Base-by-base conservation (phyloP, 2,888 invertebrate genomes). In the Rhingia campestris region DNA sequence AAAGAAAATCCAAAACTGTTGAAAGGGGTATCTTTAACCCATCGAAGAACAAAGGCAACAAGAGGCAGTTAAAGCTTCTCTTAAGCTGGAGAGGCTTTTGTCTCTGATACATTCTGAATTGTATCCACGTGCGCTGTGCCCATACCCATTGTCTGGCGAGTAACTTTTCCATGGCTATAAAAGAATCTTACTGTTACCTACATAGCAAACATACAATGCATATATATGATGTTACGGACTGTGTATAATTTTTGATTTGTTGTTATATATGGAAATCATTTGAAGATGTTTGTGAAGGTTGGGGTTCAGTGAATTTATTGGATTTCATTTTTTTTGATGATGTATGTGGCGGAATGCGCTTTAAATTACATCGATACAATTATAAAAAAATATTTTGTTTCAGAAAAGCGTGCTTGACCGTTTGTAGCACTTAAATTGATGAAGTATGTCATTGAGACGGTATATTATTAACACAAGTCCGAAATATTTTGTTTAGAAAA, bases 1-100 rank as follows among this genome's bases (percentile, higher is more conserved):
- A 54, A 67, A 67, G 54, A 54, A 54, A 53, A 67, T 33, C 37
- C 67, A 67, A 54, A 53, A 67, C 47, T 30, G 22, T 22, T 22
- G 4, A 49, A 37, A 64, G 14, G 14, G n/a, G 4, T 51, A 4
- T 64, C 45, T 45, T 54, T 45, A 35, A 35, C 6, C 45, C 45
- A 54, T n/a, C 49, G 49, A n/a, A 9, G 10, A 32, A 61, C 33
- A 33, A 45, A 61, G 37, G 1, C 12, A 45, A 4, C n/a, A 59
- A 10, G 51, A 22, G 22, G 22, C 22, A 22, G 1, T 22, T 22
- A 22, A 22, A 22, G 22, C 22, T 22, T 22, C 22, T 22, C 22
- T 22, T 22, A 2, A 22, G 22, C 22, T 22, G 22, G 22, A 22
- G 22, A 22, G 22, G 22, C 22, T 22, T 22, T 22, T 22, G 22